Evolutionary conservation across 2,888 invertebrate species (phyloP), one percentile per base, ranked within the genome.

Genomic region (Odontomyia ornata): DNA sequence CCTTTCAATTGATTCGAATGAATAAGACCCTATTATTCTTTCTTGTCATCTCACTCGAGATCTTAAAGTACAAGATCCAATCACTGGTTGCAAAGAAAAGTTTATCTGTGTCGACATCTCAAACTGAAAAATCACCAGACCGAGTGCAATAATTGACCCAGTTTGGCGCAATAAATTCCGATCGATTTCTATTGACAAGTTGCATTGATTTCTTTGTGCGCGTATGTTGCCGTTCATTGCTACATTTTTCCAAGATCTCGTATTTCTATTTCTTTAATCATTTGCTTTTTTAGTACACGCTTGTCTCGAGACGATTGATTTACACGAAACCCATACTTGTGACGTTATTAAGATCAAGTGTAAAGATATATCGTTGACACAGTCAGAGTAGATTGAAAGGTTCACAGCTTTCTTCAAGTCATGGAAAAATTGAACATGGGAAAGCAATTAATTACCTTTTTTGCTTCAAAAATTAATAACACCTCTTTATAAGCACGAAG

Each of bases 141-240:
- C 25, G 9, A 69, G 15, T 69, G 46, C 30, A 67, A 21, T 43
- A 23, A 69, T 69, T 69, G 69, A 69, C 69, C 69, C 27, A 69
- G 69, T 69, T 69, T 36, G 15, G 46, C 47, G 69, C 47, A 27
- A 69, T 69, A 30, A 47, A 69, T 69, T 46, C 47, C 47, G 46
- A 69, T 69, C 47, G 69, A 69, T 46, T 47, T 67, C 30, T 47
- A 69, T 47, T 27, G 25, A 69, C 69, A 69, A 69, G 46, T 69
- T 69, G 46, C 25, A 27, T 18, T 36, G 30, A 13, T 36, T 65
- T 65, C 23, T 57, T n/a, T 52, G 13, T n/a, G 21, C 11, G 11
- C 57, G 23, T n/a, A n/a, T n/a, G 18, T 52, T 52, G 52, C 3
- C 18, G 13, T 18, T n/a, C 7, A 52, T 52, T 52, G 52, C 52